Evolutionary conservation across 1,140 invertebrate species (phyloP), one percentile per base, ranked within the genome.

Genomic region (Phymastichus coffea): DNA sequence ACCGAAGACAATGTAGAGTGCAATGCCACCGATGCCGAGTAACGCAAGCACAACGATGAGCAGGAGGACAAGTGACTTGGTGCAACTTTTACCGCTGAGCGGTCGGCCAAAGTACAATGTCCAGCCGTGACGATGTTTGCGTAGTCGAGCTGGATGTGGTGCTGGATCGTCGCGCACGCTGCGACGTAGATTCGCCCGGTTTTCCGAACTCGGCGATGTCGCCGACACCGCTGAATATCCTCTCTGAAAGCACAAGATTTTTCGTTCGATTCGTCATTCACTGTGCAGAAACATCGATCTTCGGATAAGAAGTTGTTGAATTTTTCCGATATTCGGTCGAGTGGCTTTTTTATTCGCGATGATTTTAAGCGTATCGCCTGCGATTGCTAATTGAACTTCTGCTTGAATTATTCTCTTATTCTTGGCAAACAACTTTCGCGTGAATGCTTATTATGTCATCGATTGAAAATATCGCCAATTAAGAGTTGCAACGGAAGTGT

Each of bases 1-100:
- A 78, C 77, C 77, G 26, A 79, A 76, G 3, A 74, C 75, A 44
- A 79, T 75, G 56, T 79, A 79, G 7, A 78, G 56, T 0, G 77
- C 76, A 4, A 74, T 68, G 1, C 67, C 70, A 6, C 75, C 77
- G 38, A 78, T 71, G 25, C 71, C 74, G 14, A 79, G 67, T 25
- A 79, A 70, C 19, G 71, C 65, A 35, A 78, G 55, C 43, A 79
- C 60, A 6, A 72, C 58, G 22, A 77, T 68, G 30, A 78, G 47
- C 3, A 78, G 60, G 1, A 78, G 55, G 8, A 75, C 55, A 17
- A 75, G 68, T 4, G 73, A 72, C 49, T 70, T 75, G 60, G 75
- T 73, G 47, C 75, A 77, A 54, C 68, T 65, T 48, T 74, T 67
- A 52, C 67, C 67, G 44, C 65, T 61, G 40, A 76, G 64, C 43